phyloP scores from a whole-genome alignment of 2,797 vertebrate species.

The Telmatherina bonti region DNA sequence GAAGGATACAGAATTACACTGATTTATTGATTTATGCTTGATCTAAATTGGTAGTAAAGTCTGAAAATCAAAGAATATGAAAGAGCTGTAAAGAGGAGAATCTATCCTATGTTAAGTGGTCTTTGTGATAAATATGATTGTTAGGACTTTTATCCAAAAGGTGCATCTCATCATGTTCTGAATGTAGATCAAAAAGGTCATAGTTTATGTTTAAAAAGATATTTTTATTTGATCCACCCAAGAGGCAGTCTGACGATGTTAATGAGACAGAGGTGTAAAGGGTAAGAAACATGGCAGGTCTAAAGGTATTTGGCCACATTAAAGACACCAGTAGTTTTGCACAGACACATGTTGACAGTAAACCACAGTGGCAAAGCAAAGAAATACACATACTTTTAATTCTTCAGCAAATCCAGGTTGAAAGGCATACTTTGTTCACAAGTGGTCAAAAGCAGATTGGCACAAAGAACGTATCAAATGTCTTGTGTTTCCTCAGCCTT shows the following conservation, averaged over 20 bases:
- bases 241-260: neutral
- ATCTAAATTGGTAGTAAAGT: too few species aligned
- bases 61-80: neutral
- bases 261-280: neutral
- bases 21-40: too few species aligned
- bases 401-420: slow-evolving; percentile 11
- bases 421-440: slow-evolving; percentile 27
- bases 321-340: slow-evolving; percentile 7
- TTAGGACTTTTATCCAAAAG: neutral
- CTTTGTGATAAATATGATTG: neutral
- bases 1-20: neutral
- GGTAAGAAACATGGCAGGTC: neutral
- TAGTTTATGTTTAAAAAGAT: neutral
- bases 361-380: slow-evolving; percentile 16
- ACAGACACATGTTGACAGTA: slow-evolving; percentile 25
- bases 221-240: neutral
- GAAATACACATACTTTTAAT: slow-evolving; percentile 13
- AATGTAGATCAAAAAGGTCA: neutral
- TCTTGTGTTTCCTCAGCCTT: slow-evolving; percentile 19
- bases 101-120: neutral
- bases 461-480: slow-evolving; percentile 21
- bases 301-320: neutral
- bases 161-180: neutral
- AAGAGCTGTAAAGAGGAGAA: neutral
- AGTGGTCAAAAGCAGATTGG: slow-evolving; percentile 19